phyloP scores from a whole-genome alignment of 2,797 vertebrate species.

The Urophycis tenuis region DNA sequence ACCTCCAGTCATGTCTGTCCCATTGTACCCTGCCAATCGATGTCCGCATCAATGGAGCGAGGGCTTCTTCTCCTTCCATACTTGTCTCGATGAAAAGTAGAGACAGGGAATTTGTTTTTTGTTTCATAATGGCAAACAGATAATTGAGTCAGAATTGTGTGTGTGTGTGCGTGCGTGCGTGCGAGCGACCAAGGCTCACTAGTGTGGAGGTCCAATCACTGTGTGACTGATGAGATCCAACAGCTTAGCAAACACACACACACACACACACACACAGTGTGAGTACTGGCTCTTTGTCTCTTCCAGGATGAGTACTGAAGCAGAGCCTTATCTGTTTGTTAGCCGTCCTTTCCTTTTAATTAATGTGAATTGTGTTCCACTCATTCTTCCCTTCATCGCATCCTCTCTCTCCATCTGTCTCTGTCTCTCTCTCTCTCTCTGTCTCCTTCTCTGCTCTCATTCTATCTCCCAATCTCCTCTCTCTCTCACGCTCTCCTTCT shows the following conservation, averaged over 20 bases:
- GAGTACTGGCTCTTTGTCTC: not conserved
- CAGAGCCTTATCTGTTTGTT: not conserved
- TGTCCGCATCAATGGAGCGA: conserved; percentile 38
- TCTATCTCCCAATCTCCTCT: not conserved
- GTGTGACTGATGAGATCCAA: not conserved
- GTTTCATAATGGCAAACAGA: conserved; percentile 56
- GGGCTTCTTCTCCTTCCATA: conserved; percentile 40
- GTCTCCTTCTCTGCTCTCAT: not conserved
- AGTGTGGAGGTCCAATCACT: not conserved
- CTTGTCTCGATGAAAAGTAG: conserved; percentile 33
- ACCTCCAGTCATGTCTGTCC: conserved; percentile 21
- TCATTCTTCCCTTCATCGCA: conserved; percentile 3
- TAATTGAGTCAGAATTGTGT: conserved; percentile 46
- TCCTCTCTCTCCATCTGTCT: conserved; percentile 9
- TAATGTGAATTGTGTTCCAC: not conserved
- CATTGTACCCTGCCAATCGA: conserved; percentile 48
- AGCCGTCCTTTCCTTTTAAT: not conserved
- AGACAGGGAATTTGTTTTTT: conserved; percentile 33
- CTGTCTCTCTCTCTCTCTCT: not conserved
- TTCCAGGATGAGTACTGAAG: not conserved
- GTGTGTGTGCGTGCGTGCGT: conserved; percentile 8
- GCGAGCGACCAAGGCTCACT: not conserved
- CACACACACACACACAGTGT: conserved; percentile 39
- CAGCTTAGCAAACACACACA: not conserved
- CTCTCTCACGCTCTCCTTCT: not conserved